These are phyloP conservation scores for Littorina saxatilis DNA, from an alignment of 1,140 invertebrate species.

Conservation along the genomic window DNA sequence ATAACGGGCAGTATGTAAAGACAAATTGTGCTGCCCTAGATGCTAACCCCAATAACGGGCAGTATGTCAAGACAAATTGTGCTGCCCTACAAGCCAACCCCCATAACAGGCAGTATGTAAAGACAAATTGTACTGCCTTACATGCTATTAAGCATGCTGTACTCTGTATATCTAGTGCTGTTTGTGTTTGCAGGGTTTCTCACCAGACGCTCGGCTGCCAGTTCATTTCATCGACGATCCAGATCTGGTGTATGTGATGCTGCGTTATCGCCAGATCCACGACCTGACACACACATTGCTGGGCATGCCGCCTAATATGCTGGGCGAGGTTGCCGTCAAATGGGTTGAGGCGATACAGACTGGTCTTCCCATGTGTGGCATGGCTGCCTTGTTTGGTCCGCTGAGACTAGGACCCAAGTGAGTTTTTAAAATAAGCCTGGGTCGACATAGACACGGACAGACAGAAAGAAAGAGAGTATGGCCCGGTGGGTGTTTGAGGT, in stretches of 20 bases:
- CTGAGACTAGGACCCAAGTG: constrained; percentile 83
- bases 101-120: too few species aligned
- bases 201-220: constrained; percentile 90
- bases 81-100: too few species aligned
- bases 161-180: too few species aligned
- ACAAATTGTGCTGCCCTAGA: too few species aligned
- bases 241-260: constrained; percentile 96
- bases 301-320: constrained; percentile 96
- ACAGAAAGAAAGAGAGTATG: constrained; percentile 1
- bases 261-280: constrained; percentile 96
- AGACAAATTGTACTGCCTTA: too few species aligned
- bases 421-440: constrained; percentile 48
- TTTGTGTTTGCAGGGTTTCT: constrained; percentile 89
- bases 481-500: constrained; percentile 81
- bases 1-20: too few species aligned
- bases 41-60: too few species aligned
- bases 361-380: constrained; percentile 76
- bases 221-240: constrained; percentile 95
- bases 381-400: constrained; percentile 75
- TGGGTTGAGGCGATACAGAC: constrained; percentile 93
- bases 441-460: background rate
- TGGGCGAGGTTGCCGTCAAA: constrained; percentile 93
- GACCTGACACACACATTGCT: constrained; percentile 95
- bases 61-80: too few species aligned
- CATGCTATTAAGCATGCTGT: too few species aligned